Evolutionary conservation across 1,140 invertebrate genomes (phyloP).

Genomic region (Chrysomallon squamiferum): DNA sequence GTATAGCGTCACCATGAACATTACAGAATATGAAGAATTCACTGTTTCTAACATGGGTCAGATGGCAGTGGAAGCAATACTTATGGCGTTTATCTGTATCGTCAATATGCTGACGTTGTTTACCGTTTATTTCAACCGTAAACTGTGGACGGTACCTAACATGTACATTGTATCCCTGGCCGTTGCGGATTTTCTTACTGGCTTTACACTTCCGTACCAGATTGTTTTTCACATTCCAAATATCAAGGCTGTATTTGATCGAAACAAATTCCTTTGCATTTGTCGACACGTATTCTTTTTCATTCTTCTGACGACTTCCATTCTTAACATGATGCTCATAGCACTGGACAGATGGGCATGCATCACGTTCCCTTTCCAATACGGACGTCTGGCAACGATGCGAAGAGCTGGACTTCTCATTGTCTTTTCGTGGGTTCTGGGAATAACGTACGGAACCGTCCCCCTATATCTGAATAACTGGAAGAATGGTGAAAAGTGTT

Average conservation of each 20-base stretch:
- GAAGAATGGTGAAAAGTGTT: neutral
- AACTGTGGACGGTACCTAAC: constrained; percentile 87
- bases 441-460: neutral
- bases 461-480: constrained; percentile 4
- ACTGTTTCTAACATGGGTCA: too few relatives aligned
- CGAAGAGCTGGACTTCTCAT: neutral
- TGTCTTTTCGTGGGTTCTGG: neutral
- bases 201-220: neutral
- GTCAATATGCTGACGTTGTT: constrained; percentile 86
- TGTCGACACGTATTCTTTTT: neutral
- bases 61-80: too few relatives aligned
- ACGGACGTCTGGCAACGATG: neutral
- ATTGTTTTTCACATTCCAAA: neutral
- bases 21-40: too few relatives aligned
- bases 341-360: constrained; percentile 6
- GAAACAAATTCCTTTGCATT: constrained; percentile 3
- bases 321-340: neutral
- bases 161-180: constrained; percentile 92
- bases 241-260: neutral
- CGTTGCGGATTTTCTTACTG: constrained; percentile 82
- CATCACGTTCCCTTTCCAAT: constrained; percentile 4
- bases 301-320: neutral
- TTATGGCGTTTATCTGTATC: constrained; percentile 1
- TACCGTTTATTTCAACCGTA: constrained; percentile 84
- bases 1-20: too few relatives aligned